Evolutionary conservation across 2,113 vertebrate genomes (phyloP), one percentile per base, ranked within the genome.

Genomic region (Lanius ludovicianus): DNA sequence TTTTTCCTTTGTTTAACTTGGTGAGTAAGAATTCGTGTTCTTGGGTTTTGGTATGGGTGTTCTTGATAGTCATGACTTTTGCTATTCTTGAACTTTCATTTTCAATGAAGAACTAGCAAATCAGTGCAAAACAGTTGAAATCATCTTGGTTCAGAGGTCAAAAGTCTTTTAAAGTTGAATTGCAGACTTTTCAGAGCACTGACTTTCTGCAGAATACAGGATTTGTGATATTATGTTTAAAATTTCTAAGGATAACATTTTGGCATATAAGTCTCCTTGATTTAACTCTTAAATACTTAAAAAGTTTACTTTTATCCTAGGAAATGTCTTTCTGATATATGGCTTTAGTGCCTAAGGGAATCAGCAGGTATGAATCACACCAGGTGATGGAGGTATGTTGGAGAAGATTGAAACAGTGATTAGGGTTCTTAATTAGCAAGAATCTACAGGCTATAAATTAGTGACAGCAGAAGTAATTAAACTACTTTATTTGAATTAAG

Each of bases 391-490:
- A 87, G 56, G 67, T 75, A 75, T 92, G 76, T 92, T 56, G 35
- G 80, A 88, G 73, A 93, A 95, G 96, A 95, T 75, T 79, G 87
- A 96, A 95, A 78, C 35, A 87, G 95, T 89, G 89, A 96, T 97
- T 88, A 95, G 91, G 37, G 25, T 69, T 92, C 90, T 94, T 96
- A 96, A 96, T 96, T 96, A 97, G 84, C 65, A 89, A 67, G 79
- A 57, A 91, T 93, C 96, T 95, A 89, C 86, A 96, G 86, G 83
- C 96, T 94, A 90, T 94, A 92, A 97, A 96, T 96, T 92, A 82
- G 17, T 95, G 87, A 64, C 94, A 81, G 53, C 46, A 89, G 74
- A 93, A 86, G 86, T 92, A 89, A 93, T 91, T 95, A 96, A 95
- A 52, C 42, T 25, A 28, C 65, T 93, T 85, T 89, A 57, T 96